A percentile compares a stretch with the other conserved stretches of the same genome.
phyloP scores from a whole-genome alignment of 2,797 vertebrate genomes.

The Takifugu rubripes region DNA sequence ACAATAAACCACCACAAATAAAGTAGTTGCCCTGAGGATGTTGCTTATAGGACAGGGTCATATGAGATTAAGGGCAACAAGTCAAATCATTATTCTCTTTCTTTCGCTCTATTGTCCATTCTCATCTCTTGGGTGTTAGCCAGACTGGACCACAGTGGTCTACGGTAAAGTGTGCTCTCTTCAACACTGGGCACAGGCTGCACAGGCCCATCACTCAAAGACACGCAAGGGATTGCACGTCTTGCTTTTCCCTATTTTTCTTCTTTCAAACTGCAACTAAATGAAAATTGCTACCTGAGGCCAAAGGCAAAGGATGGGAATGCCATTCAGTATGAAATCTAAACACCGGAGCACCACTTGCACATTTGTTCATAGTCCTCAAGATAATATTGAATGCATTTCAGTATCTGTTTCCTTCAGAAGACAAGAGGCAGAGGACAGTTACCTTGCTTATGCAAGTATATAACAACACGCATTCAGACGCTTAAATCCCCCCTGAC shows the following conservation, averaged over 20 bases:
- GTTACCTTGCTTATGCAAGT: constrained; percentile 17
- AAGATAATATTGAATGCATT: constrained; percentile 13
- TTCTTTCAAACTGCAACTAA: constrained; percentile 38
- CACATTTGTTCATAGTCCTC: constrained; percentile 12
- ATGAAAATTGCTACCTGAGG: constrained; percentile 47
- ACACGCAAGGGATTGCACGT: constrained; percentile 21
- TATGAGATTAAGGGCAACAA: constrained; percentile 51
- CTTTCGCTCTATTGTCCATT: constrained; percentile 49
- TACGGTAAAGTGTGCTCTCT: constrained; percentile 45
- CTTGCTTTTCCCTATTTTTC: constrained; percentile 10
- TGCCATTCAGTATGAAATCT: constrained; percentile 8
- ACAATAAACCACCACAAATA: constrained; percentile 15
- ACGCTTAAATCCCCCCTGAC: constrained; percentile 20
- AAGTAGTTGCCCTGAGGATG: constrained; percentile 23
- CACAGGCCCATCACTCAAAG: constrained; percentile 42
- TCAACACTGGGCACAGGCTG: constrained; percentile 38
- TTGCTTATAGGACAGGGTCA: constrained; percentile 12
- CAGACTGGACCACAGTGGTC: constrained; percentile 45
- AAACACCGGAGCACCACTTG: not conserved
- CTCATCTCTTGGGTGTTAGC: constrained; percentile 34
- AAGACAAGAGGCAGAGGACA: constrained; percentile 18
- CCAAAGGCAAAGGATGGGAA: constrained; percentile 20
- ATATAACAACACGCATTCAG: constrained; percentile 17
- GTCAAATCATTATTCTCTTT: constrained; percentile 47
- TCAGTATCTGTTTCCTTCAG: constrained; percentile 32